These are phyloP conservation scores for Eublepharis macularius DNA, from an alignment of 2,113 vertebrate genomes.

Conservation along the genomic window DNA sequence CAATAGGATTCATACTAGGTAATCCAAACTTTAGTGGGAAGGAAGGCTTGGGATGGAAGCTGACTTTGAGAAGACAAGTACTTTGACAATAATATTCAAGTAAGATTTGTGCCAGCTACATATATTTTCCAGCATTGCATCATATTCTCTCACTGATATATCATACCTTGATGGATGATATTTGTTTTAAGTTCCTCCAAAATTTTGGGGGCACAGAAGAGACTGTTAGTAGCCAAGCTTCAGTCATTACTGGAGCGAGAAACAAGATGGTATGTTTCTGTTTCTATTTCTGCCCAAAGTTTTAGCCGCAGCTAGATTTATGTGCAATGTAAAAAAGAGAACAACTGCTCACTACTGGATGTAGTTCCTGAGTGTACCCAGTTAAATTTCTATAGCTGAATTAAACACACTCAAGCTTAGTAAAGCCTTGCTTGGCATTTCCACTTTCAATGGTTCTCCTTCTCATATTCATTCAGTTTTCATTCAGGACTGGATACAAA, in stretches of 20 bases:
- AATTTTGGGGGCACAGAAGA: not conserved
- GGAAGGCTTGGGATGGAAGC: not conserved
- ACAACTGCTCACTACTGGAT: not conserved
- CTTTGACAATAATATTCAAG: not conserved
- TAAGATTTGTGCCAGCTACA: not conserved
- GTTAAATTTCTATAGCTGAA: not conserved
- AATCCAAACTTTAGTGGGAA: not conserved
- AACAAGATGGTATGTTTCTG: not conserved
- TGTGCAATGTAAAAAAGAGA: not conserved
- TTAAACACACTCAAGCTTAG: not conserved
- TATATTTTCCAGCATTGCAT: not conserved
- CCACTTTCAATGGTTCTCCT: not conserved
- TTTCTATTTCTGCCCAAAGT: conserved; percentile 13
- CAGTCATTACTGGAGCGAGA: not conserved
- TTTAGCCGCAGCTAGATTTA: not conserved
- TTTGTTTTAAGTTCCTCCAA: not conserved
- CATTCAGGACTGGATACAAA: too few species aligned
- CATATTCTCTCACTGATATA: conserved; percentile 10
- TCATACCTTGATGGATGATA: not conserved
- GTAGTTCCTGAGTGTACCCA: not conserved
- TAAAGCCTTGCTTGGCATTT: conserved; percentile 6
- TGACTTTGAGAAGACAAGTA: not conserved
- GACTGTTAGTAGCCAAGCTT: not conserved
- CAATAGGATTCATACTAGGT: not conserved
- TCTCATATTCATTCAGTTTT: not conserved